phyloP scores from a whole-genome alignment of 2,888 invertebrate genomes.

The Meta bourneti region DNA sequence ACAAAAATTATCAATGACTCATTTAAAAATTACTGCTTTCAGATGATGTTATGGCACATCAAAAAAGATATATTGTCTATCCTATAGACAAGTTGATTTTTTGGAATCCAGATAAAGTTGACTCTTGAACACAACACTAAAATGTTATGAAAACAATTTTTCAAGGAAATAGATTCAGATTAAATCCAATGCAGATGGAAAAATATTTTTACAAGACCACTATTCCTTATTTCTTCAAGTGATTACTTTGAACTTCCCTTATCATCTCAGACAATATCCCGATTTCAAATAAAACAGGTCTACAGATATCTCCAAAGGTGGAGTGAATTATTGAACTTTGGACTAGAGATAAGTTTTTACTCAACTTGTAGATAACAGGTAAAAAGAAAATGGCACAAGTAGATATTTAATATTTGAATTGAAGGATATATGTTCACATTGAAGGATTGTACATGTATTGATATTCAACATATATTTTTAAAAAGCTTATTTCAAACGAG shows the following conservation, averaged over 20 bases:
- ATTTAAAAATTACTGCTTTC: no score
- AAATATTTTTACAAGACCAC: neutral
- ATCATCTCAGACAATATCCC: conserved; percentile 41
- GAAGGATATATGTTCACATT: neutral
- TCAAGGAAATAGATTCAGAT: no score
- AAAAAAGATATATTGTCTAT: no score
- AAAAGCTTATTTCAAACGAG: no score
- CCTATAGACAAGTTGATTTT: no score
- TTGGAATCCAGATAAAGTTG: no score
- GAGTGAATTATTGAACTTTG: conserved; percentile 65
- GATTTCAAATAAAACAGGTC: neutral
- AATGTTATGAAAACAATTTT: no score
- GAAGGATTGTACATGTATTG: neutral
- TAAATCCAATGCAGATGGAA: no score
- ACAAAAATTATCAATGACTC: neutral
- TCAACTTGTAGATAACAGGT: conserved; percentile 55
- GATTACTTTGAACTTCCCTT: conserved; percentile 9
- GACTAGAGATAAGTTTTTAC: conserved; percentile 14
- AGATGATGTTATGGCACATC: no score
- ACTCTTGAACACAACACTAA: no score
- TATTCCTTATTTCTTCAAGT: neutral
- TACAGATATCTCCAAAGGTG: conserved; percentile 49
- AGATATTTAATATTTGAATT: neutral
- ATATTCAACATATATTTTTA: no score
- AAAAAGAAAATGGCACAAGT: conserved; percentile 30